phyloP scores from a whole-genome alignment of 2,113 vertebrate genomes.

The Atractosteus spatula region DNA sequence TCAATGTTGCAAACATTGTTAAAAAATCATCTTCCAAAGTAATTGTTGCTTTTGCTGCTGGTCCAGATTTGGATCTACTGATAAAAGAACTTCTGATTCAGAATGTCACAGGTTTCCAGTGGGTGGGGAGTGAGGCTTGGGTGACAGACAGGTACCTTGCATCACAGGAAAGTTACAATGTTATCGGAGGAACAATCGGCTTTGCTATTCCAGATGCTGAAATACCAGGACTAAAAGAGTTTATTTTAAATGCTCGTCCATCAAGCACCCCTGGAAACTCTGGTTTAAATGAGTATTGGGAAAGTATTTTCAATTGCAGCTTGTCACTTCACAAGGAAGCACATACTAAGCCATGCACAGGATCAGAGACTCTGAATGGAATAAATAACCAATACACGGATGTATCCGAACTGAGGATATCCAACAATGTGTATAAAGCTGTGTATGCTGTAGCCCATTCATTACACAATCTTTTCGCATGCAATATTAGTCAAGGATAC shows the following conservation, averaged over 20 bases:
- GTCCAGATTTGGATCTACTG: too few relatives aligned
- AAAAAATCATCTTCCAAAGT: too few relatives aligned
- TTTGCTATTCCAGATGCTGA: conserved; percentile 13
- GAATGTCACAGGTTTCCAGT: conserved; percentile 22
- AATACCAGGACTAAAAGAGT: conserved; percentile 11
- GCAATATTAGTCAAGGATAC: neutral
- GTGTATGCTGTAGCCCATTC: conserved; percentile 22
- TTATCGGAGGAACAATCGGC: conserved; percentile 12
- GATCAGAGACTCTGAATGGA: neutral
- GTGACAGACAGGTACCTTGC: conserved; percentile 4
- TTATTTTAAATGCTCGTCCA: neutral
- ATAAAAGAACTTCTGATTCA: conserved; percentile 9
- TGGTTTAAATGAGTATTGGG: conserved; percentile 11
- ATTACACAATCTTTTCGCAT: conserved; percentile 3
- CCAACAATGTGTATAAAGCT: conserved; percentile 1
- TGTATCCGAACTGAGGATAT: neutral
- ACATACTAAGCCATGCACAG: neutral
- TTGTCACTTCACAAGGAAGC: neutral
- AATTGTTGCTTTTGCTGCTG: too few relatives aligned
- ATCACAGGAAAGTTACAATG: neutral
- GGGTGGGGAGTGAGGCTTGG: conserved; percentile 20
- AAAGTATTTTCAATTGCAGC: conserved; percentile 10
- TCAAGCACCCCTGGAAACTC: neutral
- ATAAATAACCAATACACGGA: conserved; percentile 14
- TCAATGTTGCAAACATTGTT: too few relatives aligned